Conservation (phyloP, 2,797 vertebrate genomes). For the Sebastes nivosus region DNA sequence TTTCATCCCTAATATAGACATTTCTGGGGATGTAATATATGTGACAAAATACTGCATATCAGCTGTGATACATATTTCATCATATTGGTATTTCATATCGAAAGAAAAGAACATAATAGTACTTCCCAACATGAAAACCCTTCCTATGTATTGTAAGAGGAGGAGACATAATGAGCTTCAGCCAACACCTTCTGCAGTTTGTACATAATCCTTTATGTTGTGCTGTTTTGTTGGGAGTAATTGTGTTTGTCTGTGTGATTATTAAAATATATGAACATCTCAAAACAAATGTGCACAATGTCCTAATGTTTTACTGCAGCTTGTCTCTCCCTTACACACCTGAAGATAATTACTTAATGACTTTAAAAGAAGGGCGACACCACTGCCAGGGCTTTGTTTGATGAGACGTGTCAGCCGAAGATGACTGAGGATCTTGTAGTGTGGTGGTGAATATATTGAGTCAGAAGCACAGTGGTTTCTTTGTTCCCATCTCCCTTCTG, state of each 20-base stretch:
- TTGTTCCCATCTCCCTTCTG: background rate
- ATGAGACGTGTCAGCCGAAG: background rate
- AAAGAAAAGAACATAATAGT: background rate
- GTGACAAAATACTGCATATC: background rate
- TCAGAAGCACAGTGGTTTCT: background rate
- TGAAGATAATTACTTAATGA: constrained; percentile 5
- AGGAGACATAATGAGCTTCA: background rate
- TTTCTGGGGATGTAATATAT: background rate
- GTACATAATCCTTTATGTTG: background rate
- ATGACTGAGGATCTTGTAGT: background rate
- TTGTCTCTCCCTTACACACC: background rate
- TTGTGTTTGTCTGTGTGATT: background rate
- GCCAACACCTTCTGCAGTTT: background rate
- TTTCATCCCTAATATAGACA: background rate
- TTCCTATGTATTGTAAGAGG: background rate
- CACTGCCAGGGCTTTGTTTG: background rate
- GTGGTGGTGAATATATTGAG: background rate
- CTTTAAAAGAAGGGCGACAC: background rate
- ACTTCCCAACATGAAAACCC: background rate
- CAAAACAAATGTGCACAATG: background rate
- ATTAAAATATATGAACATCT: background rate
- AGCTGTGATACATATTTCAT: background rate
- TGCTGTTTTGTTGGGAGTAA: background rate
- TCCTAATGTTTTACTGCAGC: background rate
- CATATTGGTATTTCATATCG: background rate